Evolutionary conservation across 2,797 vertebrate species (phyloP), one percentile per base, ranked within the genome.

Genomic region (Clangula hyemalis): DNA sequence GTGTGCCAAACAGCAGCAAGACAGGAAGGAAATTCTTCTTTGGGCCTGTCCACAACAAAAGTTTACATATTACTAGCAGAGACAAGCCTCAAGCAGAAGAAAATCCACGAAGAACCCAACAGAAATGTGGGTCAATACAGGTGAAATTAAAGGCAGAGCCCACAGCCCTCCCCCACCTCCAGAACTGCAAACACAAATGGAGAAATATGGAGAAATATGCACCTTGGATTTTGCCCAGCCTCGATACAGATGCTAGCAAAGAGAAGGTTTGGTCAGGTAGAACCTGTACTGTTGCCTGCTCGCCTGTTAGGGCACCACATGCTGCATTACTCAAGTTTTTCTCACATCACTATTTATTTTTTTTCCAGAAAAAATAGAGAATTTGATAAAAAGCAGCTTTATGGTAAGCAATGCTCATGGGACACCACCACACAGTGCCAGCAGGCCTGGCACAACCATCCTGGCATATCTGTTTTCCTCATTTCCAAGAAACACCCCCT

Each of bases 351-450:
- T 38, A 28, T 49, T 49, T 49, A 6, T 83, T 43, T 28, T 51
- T 9, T 83, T 36, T 28, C 38, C 41, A 47, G 34, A 41, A 20
- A 30, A 24, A 34, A 30, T 28, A 76, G 51, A 77, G 3, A 76
- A 39, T 21, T 58, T 17, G 25, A 60, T 27, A 47, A 62, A 94
- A 93, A 91, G 17, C 18, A 30, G 41, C 32, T 15, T 62, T 7
- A 2, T 0, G 0, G 36, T 41, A 21, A 61, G n/a, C 71, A 65
- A 34, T 3, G 5, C 54, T 85, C 56, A 21, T n/a, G n/a, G 61
- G 36, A 68, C 39, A 49, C 30, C n/a, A 72, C 41, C 51, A 49
- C 18, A 13, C 17, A 4, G 25, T 15, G 27, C 57, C 77, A 62
- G 75, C 38, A 82, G 47, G 43, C 72, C 53, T 84, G 43, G 27